Base-by-base conservation (phyloP, 2,797 vertebrate genomes). In the Cryptoblepharus egeriae region DNA sequence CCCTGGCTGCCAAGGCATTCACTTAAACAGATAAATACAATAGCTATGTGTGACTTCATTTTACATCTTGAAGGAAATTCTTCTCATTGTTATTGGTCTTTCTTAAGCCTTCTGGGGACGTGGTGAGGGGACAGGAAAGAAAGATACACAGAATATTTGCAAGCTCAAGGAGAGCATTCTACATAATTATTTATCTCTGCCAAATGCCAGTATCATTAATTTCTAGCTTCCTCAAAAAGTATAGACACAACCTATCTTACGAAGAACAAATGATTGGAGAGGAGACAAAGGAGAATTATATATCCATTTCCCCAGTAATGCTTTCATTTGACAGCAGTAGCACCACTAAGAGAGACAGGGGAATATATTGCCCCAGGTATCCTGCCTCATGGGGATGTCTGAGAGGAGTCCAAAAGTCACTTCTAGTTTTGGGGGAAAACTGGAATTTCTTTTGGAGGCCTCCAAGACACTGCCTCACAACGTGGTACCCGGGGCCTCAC, bases 221-320 rank as follows among this genome's bases (percentile, higher is more conserved):
- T 16, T 0, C 1, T 15, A 72, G 6, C 4, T 12, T 73, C 80
- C 37, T 80, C 42, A 75, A 49, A 82, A 88, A 79, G 11, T 39
- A 1, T 9, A 68, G 49, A 45, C 65, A 87, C 87, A 87, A 77
- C 70, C 64, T 82, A 70, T 63, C 18, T 71, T 72, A 49, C 8
- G 74, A 16, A 1, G 69, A 84, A 67, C 0, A 15, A 26, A 49
- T 70, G 61, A 80, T 77, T 65, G 32, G 15, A 68, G 1, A 45
- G 15, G 2, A 49, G 22, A 4, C 79, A 80, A 67, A 35, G 32
- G 64, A 16, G 12, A 67, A 78, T 22, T 35, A 80, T 1, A 0
- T 69, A 16, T 0, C 5, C 15, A 1, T 1, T n/a, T 12, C 30
- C n/a, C 0, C 1, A 3, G 1, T 32, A 32, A 61, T 80, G 58